Evolutionary conservation across 2,113 vertebrate genomes (phyloP).

Genomic region (Clarias macrocephalus): DNA sequence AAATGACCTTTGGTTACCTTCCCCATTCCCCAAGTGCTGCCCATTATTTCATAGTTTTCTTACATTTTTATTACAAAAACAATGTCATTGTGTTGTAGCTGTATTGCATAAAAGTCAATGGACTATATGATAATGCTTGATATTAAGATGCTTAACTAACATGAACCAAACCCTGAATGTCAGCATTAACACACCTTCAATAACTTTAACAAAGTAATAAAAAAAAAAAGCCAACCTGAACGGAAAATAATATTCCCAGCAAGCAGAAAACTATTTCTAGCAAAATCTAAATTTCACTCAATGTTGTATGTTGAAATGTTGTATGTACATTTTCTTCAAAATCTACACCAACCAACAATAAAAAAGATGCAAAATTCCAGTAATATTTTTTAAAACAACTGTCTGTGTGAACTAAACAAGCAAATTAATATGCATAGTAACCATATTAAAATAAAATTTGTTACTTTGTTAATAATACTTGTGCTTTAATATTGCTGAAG

Average conservation of each 20-base stretch:
- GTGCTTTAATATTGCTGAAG: not conserved
- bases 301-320: not conserved
- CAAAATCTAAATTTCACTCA: not conserved
- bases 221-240: not conserved
- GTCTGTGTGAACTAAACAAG: not conserved
- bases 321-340: not conserved
- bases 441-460: not conserved
- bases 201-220: not conserved
- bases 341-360: not conserved
- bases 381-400: not conserved
- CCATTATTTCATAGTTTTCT: slow-evolving; percentile 6
- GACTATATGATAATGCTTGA: not conserved
- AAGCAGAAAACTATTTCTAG: not conserved
- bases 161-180: not conserved
- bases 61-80: slow-evolving; percentile 19
- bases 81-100: not conserved
- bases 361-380: not conserved
- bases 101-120: not conserved
- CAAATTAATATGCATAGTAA: not conserved
- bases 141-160: not conserved
- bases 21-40: not conserved
- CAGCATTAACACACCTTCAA: not conserved
- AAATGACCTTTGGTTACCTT: not conserved
- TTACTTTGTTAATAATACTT: not conserved
- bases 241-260: too few species aligned